Evolutionary conservation across 53 echinoderm and acorn worm genomes (phyloP).

Genomic region (Paracentrotus lividus): DNA sequence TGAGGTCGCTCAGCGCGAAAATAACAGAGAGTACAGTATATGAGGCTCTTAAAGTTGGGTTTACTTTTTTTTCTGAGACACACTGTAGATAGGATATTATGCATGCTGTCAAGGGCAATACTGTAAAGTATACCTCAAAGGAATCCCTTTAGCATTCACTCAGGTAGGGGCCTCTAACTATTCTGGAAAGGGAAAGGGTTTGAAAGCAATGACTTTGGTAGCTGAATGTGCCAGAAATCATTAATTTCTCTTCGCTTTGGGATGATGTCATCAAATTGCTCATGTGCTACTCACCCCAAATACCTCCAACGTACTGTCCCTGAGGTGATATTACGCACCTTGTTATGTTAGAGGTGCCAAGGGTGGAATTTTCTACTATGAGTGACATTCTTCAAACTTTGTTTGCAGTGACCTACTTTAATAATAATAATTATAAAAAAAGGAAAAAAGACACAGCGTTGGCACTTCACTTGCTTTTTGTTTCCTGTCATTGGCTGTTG

Average conservation of each 20-base stretch:
- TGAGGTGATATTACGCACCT: slow-evolving; percentile 22
- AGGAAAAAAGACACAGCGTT: neutral
- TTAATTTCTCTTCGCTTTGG: neutral
- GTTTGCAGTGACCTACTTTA: slow-evolving; percentile 40
- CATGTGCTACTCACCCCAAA: neutral
- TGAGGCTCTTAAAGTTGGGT: no score
- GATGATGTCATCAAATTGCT: slow-evolving; percentile 53
- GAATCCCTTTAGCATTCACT: neutral
- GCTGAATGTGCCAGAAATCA: slow-evolving; percentile 30
- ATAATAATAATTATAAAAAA: no score
- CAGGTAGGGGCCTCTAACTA: slow-evolving; percentile 21
- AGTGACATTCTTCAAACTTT: slow-evolving; percentile 17
- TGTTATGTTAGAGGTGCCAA: slow-evolving; percentile 18
- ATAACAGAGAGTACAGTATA: no score
- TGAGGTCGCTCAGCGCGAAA: no score
- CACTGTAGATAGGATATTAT: neutral
- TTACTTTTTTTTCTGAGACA: no score
- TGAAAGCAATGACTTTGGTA: slow-evolving; percentile 9
- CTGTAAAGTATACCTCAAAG: neutral
- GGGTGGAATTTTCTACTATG: neutral
- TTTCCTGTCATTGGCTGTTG: neutral
- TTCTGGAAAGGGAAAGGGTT: neutral
- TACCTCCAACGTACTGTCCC: slow-evolving; percentile 6
- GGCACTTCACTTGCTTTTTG: neutral
- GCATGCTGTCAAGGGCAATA: neutral